Evolutionary conservation across 2,797 vertebrate genomes (phyloP), one percentile per base, ranked within the genome.

Genomic region (Phalloptychus januarius): DNA sequence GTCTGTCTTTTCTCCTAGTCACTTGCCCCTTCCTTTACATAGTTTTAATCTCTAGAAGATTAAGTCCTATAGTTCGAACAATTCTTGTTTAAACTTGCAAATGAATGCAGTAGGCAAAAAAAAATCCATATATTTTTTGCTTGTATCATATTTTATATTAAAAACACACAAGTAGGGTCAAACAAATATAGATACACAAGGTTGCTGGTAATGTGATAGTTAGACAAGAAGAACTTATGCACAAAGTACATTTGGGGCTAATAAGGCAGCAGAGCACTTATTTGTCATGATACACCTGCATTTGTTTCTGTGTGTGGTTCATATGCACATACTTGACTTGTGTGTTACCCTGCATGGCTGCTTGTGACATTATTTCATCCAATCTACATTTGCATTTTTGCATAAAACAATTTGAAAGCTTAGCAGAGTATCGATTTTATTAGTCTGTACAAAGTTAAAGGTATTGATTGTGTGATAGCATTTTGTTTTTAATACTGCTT

Each of bases 191-290:
- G 77, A 80, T 52, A 50, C 33, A 74, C 5, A 65, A 10, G 36
- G 16, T 48, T 81, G 56, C 33, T 50, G 77, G 54, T 79, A 73
- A 38, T 3, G 25, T 88, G 83, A 84, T 96, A 95, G 95, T 96
- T 93, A 86, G 88, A 93, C 92, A 94, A 93, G 91, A 94, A 95
- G 86, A 91, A 93, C 90, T 94, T 83, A 75, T 74, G 50, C 50
- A 46, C 44, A 61, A 65, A 82, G 78, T 80, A 71, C 89, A 38
- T 87, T 89, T 89, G 95, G 93, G 95, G 91, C 93, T 96, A 95
- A 94, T 95, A 94, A 94, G 92, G 93, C 93, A 92, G 92, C 93
- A 93, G 72, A 82, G 78, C 77, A 56, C 77, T 88, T 85, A 87
- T 89, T 91, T 76, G 79, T 90, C 81, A 86, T 80, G 71, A 75